These are phyloP conservation scores for Rhinophrynus dorsalis DNA, from an alignment of 2,797 vertebrate species.

Conservation along the genomic window DNA sequence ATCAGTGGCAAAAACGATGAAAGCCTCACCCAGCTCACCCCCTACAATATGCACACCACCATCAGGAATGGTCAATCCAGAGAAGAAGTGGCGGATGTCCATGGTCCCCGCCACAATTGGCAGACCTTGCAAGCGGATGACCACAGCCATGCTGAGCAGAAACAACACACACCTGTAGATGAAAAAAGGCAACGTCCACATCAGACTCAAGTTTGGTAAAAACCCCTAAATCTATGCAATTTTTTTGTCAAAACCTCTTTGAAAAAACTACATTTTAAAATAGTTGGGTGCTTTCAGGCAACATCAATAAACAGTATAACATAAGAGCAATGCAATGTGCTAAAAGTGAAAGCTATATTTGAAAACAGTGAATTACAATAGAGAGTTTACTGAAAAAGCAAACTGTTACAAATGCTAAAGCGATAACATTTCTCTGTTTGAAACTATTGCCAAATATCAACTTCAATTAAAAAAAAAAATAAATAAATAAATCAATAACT, in stretches of 20 bases:
- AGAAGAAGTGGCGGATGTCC: constrained; percentile 99
- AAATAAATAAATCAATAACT: no score
- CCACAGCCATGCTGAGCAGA: constrained; percentile 98
- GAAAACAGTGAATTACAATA: no score
- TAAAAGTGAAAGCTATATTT: neutral
- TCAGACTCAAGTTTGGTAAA: constrained; percentile 78
- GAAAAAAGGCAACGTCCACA: constrained; percentile 92
- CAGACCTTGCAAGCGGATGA: constrained; percentile 99
- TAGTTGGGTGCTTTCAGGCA: no score
- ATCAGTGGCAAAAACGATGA: constrained; percentile 99
- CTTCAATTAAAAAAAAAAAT: no score
- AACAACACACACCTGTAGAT: constrained; percentile 96
- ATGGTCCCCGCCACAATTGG: constrained; percentile 99
- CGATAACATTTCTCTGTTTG: no score
- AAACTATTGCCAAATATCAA: no score
- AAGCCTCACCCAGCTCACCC: constrained; percentile 98
- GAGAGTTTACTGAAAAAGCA: no score
- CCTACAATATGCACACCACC: constrained; percentile 99
- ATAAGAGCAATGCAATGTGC: neutral
- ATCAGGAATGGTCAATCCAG: constrained; percentile 99
- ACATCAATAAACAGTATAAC: no score
- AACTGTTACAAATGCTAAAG: no score
- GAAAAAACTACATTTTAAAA: no score
- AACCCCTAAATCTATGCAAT: neutral
- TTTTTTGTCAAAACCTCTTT: neutral